Evolutionary conservation across 2,797 vertebrate genomes (phyloP).

Genomic region (Enteromius paludinosus): DNA sequence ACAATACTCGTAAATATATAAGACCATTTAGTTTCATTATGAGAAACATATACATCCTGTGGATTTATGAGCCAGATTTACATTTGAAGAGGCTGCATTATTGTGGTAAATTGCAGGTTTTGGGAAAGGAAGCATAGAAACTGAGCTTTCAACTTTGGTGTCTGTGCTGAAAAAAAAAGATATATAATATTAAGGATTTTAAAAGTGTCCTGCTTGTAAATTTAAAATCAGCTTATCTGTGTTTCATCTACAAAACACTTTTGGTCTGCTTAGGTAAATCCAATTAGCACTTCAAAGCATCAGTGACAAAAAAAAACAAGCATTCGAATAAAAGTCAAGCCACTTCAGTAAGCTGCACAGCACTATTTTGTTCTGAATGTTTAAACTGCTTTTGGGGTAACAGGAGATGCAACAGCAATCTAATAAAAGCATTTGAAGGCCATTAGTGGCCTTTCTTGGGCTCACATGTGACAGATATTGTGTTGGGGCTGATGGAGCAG

Average conservation of each 20-base stretch:
- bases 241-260: conserved; percentile 16
- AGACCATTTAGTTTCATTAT: not conserved
- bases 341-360: not conserved
- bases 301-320: not conserved
- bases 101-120: not conserved
- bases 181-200: not conserved
- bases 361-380: conserved; percentile 43
- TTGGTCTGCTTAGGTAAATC: conserved; percentile 27
- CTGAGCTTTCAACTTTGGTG: not conserved
- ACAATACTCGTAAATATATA: conserved; percentile 12
- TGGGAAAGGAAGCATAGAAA: not conserved
- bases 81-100: not conserved
- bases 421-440: conserved; percentile 80
- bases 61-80: not conserved
- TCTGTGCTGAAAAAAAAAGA: not conserved
- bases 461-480: conserved; percentile 73
- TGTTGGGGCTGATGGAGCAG: conserved; percentile 73
- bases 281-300: conserved; percentile 16
- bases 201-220: not conserved
- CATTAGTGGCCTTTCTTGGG: conserved; percentile 77
- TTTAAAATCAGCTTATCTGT: conserved; percentile 6
- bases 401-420: conserved; percentile 75
- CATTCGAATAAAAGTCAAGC: not conserved
- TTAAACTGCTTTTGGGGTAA: conserved; percentile 72
- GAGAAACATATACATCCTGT: not conserved